Evolutionary conservation across 1,140 invertebrate genomes (phyloP), one percentile per base, ranked within the genome.

Genomic region (Meloidogyne hapla): DNA sequence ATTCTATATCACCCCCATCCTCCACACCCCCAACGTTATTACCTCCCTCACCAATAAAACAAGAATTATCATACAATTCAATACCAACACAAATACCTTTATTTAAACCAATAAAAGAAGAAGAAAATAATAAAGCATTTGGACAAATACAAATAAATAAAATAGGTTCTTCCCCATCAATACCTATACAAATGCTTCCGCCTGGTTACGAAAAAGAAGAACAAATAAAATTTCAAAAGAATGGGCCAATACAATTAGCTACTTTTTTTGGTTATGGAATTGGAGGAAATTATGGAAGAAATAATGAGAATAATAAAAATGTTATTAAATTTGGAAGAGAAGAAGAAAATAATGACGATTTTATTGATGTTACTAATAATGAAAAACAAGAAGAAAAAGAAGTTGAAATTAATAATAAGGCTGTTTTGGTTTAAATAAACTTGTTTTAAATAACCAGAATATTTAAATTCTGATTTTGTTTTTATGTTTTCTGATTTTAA

Each of bases 301-400:
- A 15, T 42, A 5, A n/a, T 5, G 18, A 56, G n/a, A 56, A 18
- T 48, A 15, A 56, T 33, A 8, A 33, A 33, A 33, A 33, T 33
- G 9, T n/a, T 4, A 21, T 56, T 56, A 56, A 56, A 56, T 56
- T 56, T 56, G n/a, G n/a, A n/a, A 56, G n/a, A n/a, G 48, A 56
- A n/a, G 48, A 56, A n/a, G 48, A 56, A 56, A n/a, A 48, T 48
- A 18, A 18, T n/a, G 48, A 56, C 1, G 48, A 56, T n/a, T 56
- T 56, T 56, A 56, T 42, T 42, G 40, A n/a, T 56, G n/a, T n/a
- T 56, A n/a, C n/a, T 56, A 56, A n/a, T 56, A 56, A 48, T 48
- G 15, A 42, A 42, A 10, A 42, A 42, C 9, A 18, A 18, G 45
- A 48, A 4, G 45, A 48, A 48, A 48, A 48, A 18, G 4, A 56